Percentiles rank a stretch among this genome's conserved stretches.
These are phyloP conservation scores for Fragum fragum DNA, from an alignment of 2,888 invertebrate species.

Conservation along the genomic window DNA sequence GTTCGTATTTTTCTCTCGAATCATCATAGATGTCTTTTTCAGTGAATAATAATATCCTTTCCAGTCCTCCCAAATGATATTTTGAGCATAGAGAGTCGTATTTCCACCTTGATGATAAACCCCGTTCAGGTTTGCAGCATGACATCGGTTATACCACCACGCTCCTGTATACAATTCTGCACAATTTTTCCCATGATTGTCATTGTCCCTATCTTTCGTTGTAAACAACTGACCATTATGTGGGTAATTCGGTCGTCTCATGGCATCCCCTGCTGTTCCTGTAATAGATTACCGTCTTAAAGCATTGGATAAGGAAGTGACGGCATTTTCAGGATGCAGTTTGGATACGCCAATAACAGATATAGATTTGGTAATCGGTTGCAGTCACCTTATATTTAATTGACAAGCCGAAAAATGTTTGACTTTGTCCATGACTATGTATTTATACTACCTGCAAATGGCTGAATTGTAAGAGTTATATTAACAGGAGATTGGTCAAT, in stretches of 20 bases:
- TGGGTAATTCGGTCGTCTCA: not conserved
- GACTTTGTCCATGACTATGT: too few relatives aligned
- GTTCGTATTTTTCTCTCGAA: not conserved
- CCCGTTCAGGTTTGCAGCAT: not conserved
- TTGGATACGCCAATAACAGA: too few relatives aligned
- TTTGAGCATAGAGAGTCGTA: not conserved
- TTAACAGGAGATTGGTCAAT: too few relatives aligned
- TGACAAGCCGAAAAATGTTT: too few relatives aligned
- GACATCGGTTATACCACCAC: slow-evolving; percentile 3
- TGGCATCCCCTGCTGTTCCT: not conserved
- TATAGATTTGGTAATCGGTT: too few relatives aligned
- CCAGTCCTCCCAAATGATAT: not conserved
- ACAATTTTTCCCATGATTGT: not conserved
- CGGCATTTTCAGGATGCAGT: too few relatives aligned
- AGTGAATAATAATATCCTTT: slow-evolving; percentile 6
- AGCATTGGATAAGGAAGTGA: too few relatives aligned
- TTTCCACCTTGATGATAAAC: not conserved
- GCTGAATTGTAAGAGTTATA: too few relatives aligned
- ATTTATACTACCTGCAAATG: too few relatives aligned
- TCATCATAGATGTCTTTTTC: not conserved
- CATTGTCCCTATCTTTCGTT: slow-evolving; percentile 15
- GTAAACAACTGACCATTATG: slow-evolving; percentile 1
- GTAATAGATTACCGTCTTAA: too few relatives aligned
- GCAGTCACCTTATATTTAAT: too few relatives aligned
- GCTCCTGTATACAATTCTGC: not conserved